Percentiles rank a stretch among this genome's conserved stretches.
Evolutionary conservation across 2,113 vertebrate species (phyloP).

Genomic region (Aphyosemion australe): DNA sequence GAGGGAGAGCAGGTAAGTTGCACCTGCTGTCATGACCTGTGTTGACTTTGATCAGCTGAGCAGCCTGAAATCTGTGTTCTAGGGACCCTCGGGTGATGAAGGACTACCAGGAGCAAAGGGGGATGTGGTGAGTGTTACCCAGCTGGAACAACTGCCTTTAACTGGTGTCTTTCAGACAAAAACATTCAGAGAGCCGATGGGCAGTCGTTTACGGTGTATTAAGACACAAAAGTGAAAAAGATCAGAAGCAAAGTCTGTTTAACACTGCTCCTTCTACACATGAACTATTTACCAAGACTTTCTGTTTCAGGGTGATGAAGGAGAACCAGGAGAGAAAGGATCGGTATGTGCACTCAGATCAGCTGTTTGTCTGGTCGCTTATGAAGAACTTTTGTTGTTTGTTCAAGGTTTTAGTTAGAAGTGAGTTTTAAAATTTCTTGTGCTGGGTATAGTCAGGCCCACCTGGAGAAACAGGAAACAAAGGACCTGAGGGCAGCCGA

Average conservation of each 20-base stretch:
- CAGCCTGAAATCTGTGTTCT: slow-evolving; percentile 31
- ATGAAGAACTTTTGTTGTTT: neutral
- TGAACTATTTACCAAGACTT: neutral
- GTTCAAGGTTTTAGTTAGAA: neutral
- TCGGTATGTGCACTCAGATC: slow-evolving; percentile 61
- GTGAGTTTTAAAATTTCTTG: neutral
- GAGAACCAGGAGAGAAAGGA: slow-evolving; percentile 80
- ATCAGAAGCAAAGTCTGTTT: too few species aligned
- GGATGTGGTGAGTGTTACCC: slow-evolving; percentile 83
- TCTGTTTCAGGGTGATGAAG: slow-evolving; percentile 73
- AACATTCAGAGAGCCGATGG: too few species aligned
- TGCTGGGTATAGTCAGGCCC: slow-evolving; percentile 81
- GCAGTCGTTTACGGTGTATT: too few species aligned
- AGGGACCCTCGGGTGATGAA: slow-evolving; percentile 89
- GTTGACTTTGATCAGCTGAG: neutral
- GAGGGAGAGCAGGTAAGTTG: slow-evolving; percentile 88
- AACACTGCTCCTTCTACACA: neutral
- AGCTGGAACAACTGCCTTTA: too few species aligned
- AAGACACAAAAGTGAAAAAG: too few species aligned
- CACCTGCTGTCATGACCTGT: neutral
- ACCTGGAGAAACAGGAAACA: slow-evolving; percentile 88
- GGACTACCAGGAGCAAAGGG: slow-evolving; percentile 87
- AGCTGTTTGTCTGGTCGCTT: neutral
- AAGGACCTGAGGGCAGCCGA: slow-evolving; percentile 87
- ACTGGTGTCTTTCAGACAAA: too few species aligned